Evolutionary conservation across 2,797 vertebrate species (phyloP), one percentile per base, ranked within the genome.

Genomic region (Sebastes trivittatus): DNA sequence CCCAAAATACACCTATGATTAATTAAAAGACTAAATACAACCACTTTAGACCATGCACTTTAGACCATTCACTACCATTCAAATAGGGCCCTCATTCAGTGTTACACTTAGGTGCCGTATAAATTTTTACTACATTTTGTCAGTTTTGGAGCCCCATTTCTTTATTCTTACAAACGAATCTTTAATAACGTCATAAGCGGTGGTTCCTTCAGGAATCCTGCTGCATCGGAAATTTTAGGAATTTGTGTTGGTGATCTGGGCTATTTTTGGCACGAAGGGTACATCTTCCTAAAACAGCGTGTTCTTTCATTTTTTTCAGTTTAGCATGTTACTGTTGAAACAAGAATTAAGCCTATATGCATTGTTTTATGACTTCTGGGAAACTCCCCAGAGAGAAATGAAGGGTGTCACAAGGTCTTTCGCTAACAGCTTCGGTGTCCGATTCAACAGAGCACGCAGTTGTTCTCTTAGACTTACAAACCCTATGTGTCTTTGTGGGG

Each of bases 401-500:
- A 23, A 23, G 1, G 34, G 54, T 78, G 59, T 49, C 59, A 70
- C n/a, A 1, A 61, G 6, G n/a, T 27, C 23, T 42, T 67, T 34
- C 7, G 10, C 10, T 75, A 42, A 77, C 27, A 52, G 36, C 5
- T 36, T 11, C 4, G 11, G 16, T 59, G 25, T 23, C 72, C 5
- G 1, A 32, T 25, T 66, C 38, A 79, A 49, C 77, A 77, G 63
- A 72, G 6, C 29, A 70, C 13, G 32, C 36, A 9, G 67, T 75
- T 81, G 74, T 75, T 82, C 60, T 80, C 52, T 73, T 73, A 13
- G n/a, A 64, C 36, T 29, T 4, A 30, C 67, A 79, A 87, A 46
- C 67, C 87, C 67, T 75, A 14, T 55, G 78, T 81, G 82, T 72
- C 68, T 75, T 52, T 74, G 74, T 78, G 71, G 81, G 83, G 80